These are phyloP conservation scores for Lethenteron reissneri DNA, from an alignment of 2,113 vertebrate species.

Conservation along the genomic window DNA sequence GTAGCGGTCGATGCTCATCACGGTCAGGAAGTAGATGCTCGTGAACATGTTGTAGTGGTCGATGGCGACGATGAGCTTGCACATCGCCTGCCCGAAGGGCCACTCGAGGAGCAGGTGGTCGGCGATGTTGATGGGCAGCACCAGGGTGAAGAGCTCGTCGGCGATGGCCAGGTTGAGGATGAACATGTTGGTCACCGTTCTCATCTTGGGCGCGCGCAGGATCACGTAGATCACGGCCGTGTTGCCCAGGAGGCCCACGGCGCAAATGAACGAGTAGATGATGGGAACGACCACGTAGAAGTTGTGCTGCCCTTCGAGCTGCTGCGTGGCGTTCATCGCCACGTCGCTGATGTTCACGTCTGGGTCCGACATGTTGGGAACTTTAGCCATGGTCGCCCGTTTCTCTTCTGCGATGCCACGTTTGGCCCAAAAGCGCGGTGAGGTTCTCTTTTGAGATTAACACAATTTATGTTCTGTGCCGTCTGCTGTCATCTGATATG, in stretches of 20 bases:
- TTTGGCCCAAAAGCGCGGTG: no score
- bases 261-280: conserved; percentile 28
- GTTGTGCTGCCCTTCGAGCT: no score
- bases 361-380: no score
- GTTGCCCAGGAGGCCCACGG: conserved; percentile 25
- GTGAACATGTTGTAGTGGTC: conserved; percentile 36
- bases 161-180: conserved; percentile 33
- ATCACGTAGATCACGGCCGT: conserved; percentile 27
- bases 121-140: conserved; percentile 31
- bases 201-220: conserved; percentile 25
- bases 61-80: conserved; percentile 30
- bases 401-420: no score
- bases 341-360: no score
- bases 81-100: conserved; percentile 33
- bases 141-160: conserved; percentile 32
- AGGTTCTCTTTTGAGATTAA: no score
- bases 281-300: conserved; percentile 22
- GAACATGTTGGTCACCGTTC: conserved; percentile 31
- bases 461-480: no score
- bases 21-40: conserved; percentile 30
- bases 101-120: conserved; percentile 29
- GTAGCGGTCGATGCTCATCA: conserved; percentile 33
- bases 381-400: no score
- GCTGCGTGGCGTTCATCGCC: no score
- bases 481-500: no score